phyloP scores from a whole-genome alignment of 2,888 invertebrate genomes.

The Diplazon laetatorius region DNA sequence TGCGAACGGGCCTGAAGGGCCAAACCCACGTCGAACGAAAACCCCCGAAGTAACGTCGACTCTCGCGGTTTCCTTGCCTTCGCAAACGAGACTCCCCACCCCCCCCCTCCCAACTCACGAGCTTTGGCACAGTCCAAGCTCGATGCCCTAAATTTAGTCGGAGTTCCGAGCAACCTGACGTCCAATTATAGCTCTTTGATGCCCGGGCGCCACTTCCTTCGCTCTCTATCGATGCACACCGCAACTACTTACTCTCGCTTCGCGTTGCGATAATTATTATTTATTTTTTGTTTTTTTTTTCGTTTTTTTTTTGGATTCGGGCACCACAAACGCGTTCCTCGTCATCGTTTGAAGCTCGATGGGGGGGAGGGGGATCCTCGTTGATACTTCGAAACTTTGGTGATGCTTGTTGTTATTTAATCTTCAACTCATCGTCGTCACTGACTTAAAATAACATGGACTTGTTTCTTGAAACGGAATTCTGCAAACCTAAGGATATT shows the following conservation, averaged over 20 bases:
- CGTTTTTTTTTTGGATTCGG: too few species aligned
- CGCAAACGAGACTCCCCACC: constrained; percentile 23
- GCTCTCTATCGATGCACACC: constrained; percentile 19
- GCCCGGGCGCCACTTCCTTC: constrained; percentile 70
- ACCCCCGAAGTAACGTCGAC: constrained; percentile 42
- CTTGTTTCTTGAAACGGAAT: too few species aligned
- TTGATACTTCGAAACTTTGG: neutral
- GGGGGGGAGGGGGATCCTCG: neutral
- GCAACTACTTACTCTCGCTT: constrained; percentile 35
- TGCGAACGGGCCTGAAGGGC: constrained; percentile 42
- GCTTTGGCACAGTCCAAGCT: constrained; percentile 71
- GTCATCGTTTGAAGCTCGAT: neutral
- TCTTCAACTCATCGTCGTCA: too few species aligned
- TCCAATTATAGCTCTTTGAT: constrained; percentile 82
- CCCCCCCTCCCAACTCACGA: too few species aligned
- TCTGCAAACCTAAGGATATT: too few species aligned
- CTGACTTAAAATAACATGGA: too few species aligned
- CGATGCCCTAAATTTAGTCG: constrained; percentile 79
- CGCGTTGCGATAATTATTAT: constrained; percentile 43
- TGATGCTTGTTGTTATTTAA: too few species aligned
- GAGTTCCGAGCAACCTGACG: constrained; percentile 73
- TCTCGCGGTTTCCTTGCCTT: constrained; percentile 50
- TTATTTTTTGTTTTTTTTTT: too few species aligned
- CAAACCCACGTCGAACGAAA: constrained; percentile 36
- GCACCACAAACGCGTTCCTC: constrained; percentile 3